Base-by-base conservation (phyloP, 2,888 invertebrate species). In the Andrena hattorfiana region DNA sequence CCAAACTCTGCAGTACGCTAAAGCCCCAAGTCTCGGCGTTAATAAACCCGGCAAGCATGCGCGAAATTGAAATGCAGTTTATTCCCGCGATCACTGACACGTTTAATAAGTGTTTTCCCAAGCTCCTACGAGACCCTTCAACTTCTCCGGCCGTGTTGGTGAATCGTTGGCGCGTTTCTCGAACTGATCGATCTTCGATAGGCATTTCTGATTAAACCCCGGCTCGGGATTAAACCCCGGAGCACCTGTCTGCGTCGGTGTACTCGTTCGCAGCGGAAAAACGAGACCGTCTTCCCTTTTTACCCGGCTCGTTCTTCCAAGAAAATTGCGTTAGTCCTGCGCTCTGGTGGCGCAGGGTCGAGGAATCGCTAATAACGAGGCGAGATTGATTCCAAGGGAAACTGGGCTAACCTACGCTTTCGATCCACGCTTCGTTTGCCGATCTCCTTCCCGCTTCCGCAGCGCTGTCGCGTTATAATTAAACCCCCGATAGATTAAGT, bases 171-270 rank as follows among this genome's bases (percentile, higher is more conserved):
- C 23, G 28, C 66, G 73, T 73, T 35, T 48, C 56, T 30, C 16
- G 42, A 66, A 66, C 56, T 56, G 68, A 78, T 78, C 78, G 74
- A 78, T 68, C 78, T 35, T 35, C 63, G 78, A 78, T 78, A 74
- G 78, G 67, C 74, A 51, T 72, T 72, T 54, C 42, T 78, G 83
- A 86, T 86, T 86, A 86, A 83, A 78, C 56, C 48, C 63, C 32
- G 26, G 70, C 49, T 51, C 42, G 16, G 30, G 79, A 75, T 75
- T 79, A 75, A 79, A 79, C 20, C 70, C 20, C 23, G 81, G 62
- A 30, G 56, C 64, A 51, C 66, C 63, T 78, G 56, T 67, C 73
- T 63, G 64, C 48, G 56, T 51, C 35, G 62, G 67, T 63, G 68
- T 54, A 51, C 77, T 62, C 73, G 62, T 64, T 67, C 26, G 56